Evolutionary conservation across 2,888 invertebrate species (phyloP), one percentile per base, ranked within the genome.

Genomic region (Stenurella melanura): DNA sequence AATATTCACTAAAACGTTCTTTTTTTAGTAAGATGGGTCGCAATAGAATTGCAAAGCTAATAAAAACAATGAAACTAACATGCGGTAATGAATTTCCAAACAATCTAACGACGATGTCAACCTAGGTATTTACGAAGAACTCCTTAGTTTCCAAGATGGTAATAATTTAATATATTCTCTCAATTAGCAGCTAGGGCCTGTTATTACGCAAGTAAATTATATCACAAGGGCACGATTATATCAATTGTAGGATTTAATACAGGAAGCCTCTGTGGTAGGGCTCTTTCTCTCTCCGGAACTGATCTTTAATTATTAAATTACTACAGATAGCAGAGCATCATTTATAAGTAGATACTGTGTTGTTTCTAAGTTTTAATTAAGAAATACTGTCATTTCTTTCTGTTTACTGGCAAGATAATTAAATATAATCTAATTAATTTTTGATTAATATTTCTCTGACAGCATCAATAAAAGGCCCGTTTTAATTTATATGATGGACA

Each of bases 161-260:
- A 85, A 86, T 87, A 88, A 88, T 87, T 87, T 87, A 88, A 88
- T 87, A 87, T 82, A 84, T 84, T 83, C 83, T 84, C 87, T 86
- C 87, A 88, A 87, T 88, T 88, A 87, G 87, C 83, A 83, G 83
- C 83, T 84, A 84, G 81, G 85, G 84, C 85, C 86, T 85, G 87
- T 86, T 87, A 87, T 86, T 86, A 85, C 84, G 84, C 83, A 82
- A 82, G 86, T 81, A 86, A 86, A 87, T 87, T 87, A 86, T 86
- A 85, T 85, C 85, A 78, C 86, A 78, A 80, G 85, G 85, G 86
- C 84, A 83, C 84, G 86, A 87, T 87, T 87, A 87, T 74, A 77
- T 70, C 73, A 76, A 76, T 76, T 71, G 70, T 67, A 76, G 74
- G 78, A 73, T 75, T 78, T 21, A 66, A 21, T 18, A 9, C 54